Percentiles rank a stretch among this genome's conserved stretches.
Evolutionary conservation across 2,797 vertebrate genomes (phyloP).

Genomic region (Tachyglossus aculeatus): DNA sequence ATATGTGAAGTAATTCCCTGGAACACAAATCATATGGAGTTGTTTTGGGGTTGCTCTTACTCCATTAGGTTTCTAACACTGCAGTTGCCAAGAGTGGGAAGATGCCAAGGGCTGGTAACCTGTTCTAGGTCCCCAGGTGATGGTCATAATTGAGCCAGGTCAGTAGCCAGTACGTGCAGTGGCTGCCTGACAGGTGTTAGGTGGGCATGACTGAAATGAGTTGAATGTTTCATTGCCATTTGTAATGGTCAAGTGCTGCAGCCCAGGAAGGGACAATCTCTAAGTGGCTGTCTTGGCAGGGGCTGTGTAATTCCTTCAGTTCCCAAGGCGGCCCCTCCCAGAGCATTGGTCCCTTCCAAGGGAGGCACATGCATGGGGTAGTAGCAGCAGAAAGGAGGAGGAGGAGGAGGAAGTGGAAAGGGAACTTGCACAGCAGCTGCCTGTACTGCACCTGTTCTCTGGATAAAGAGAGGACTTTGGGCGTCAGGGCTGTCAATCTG

Average conservation of each 20-base stretch:
- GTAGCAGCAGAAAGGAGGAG: not conserved
- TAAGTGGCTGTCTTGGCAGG: too few species aligned
- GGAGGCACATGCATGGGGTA: not conserved
- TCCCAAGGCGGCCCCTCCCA: too few species aligned
- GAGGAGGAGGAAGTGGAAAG: not conserved
- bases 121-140: slow-evolving; percentile 31
- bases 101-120: slow-evolving; percentile 45
- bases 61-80: slow-evolving; percentile 46
- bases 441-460: slow-evolving; percentile 28
- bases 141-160: slow-evolving; percentile 37
- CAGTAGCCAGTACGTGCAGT: slow-evolving; percentile 31
- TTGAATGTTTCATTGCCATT: slow-evolving; percentile 26
- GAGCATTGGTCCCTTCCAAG: not conserved
- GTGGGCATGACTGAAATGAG: slow-evolving; percentile 18
- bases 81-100: slow-evolving; percentile 46
- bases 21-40: slow-evolving; percentile 56
- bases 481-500: slow-evolving; percentile 27
- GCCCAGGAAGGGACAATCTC: too few species aligned
- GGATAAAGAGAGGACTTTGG: not conserved
- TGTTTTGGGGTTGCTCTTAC: slow-evolving; percentile 44
- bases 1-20: slow-evolving; percentile 50
- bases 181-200: slow-evolving; percentile 27
- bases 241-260: too few species aligned
- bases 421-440: not conserved
- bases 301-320: too few species aligned